Percentiles rank a stretch among this genome's conserved stretches.
These are phyloP conservation scores for Nysson spinosus DNA, from an alignment of 2,888 invertebrate genomes.

Conservation along the genomic window DNA sequence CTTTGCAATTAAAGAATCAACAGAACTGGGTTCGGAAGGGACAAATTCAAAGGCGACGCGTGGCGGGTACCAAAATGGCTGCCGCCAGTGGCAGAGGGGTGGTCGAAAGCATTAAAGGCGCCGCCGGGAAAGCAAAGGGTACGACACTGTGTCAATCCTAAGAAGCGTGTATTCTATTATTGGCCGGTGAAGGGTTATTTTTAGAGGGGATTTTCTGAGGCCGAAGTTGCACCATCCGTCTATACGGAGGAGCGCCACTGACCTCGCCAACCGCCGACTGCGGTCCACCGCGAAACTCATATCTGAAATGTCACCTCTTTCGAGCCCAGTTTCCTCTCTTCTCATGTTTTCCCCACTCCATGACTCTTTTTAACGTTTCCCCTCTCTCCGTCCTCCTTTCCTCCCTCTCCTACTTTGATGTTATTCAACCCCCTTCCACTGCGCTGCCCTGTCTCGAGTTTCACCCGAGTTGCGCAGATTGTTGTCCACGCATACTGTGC, in stretches of 20 bases:
- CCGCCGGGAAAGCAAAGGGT: conserved; percentile 5
- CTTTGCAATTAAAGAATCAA: no score
- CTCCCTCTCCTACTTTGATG: not conserved
- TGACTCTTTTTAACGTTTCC: not conserved
- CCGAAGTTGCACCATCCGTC: conserved; percentile 22
- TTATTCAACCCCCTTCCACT: not conserved
- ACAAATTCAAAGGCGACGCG: no score
- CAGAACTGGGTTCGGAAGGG: no score
- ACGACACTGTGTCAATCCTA: conserved; percentile 18
- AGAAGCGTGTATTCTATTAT: conserved; percentile 48
- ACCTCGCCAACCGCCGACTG: conserved; percentile 58
- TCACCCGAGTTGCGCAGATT: not conserved
- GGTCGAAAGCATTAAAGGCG: no score
- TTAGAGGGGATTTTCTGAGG: conserved; percentile 52
- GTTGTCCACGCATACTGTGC: no score
- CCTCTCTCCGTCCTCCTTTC: not conserved
- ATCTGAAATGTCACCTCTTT: conserved; percentile 49
- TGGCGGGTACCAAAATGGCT: no score
- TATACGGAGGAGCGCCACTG: conserved; percentile 48
- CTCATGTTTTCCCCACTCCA: not conserved
- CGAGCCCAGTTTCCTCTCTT: conserved; percentile 16
- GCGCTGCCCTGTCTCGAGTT: not conserved
- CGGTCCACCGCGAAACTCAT: conserved; percentile 57
- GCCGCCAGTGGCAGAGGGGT: no score
- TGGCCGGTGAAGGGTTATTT: conserved; percentile 50